Conservation (phyloP, 1,140 invertebrate genomes). For the Diuraphis noxia region DNA sequence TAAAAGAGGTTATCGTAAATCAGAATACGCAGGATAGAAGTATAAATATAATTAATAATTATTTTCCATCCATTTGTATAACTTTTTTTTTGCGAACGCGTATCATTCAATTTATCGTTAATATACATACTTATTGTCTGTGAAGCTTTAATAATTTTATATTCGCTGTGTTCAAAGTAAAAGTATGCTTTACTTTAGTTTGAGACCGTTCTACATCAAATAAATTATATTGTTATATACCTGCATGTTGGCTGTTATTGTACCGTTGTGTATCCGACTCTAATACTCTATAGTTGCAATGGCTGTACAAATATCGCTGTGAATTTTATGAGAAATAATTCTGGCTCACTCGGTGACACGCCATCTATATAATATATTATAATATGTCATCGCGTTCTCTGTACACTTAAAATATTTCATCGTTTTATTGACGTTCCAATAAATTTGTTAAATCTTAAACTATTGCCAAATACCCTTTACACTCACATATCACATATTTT, state of each 20-base stretch:
- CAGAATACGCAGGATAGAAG: neutral
- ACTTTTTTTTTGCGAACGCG: neutral
- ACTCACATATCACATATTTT: neutral
- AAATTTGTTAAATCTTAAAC: neutral
- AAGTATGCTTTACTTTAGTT: neutral
- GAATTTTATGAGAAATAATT: neutral
- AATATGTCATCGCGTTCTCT: neutral
- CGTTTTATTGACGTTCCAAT: neutral
- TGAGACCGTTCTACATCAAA: neutral
- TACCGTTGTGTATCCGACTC: neutral
- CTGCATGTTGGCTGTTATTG: neutral
- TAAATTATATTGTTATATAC: neutral
- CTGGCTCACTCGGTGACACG: neutral
- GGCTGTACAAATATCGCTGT: neutral
- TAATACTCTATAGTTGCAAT: neutral
- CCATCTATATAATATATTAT: neutral
- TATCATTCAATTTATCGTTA: neutral
- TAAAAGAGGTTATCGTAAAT: neutral
- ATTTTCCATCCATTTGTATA: neutral
- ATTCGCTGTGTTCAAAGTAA: neutral
- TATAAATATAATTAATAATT: slow-evolving; percentile 3
- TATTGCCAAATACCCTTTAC: neutral
- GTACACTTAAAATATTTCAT: neutral
- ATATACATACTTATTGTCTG: neutral
- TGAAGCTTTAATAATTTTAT: neutral